Evolutionary conservation across 1,140 invertebrate genomes (phyloP).

Genomic region (Rhopalosiphum maidis): DNA sequence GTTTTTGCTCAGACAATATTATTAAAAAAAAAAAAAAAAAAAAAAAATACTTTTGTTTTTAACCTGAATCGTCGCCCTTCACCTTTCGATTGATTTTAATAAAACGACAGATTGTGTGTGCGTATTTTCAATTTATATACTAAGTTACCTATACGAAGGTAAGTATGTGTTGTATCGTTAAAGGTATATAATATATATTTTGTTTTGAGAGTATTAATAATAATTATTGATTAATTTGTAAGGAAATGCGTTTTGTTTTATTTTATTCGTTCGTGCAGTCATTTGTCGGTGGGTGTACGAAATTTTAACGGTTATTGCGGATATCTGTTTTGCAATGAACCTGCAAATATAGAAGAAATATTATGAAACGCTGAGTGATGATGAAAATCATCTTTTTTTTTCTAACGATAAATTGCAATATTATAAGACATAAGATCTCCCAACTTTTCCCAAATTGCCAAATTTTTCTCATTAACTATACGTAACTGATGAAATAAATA

Average conservation of each 20-base stretch:
- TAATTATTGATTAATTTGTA: not conserved
- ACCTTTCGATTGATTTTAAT: not conserved
- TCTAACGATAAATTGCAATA: not conserved
- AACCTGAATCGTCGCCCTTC: not conserved
- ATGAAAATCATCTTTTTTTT: not conserved
- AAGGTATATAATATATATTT: constrained; percentile 5
- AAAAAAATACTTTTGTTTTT: not conserved
- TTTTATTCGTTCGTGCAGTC: not conserved
- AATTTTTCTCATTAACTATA: not conserved
- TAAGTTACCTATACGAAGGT: not conserved
- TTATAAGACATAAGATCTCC: not conserved
- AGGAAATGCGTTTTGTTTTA: not conserved
- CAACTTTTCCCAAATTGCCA: not conserved
- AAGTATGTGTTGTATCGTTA: not conserved
- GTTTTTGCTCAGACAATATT: not conserved
- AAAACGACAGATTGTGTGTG: not conserved
- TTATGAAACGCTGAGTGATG: not conserved
- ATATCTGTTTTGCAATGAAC: too few relatives aligned
- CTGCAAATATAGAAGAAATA: too few relatives aligned
- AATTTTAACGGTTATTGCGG: not conserved
- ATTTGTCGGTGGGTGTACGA: not conserved
- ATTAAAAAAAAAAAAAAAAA: not conserved
- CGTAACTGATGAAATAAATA: not conserved
- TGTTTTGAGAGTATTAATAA: not conserved
- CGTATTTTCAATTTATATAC: not conserved